phyloP scores from a whole-genome alignment of 2,797 vertebrate species.

The Lagorchestes hirsutus region DNA sequence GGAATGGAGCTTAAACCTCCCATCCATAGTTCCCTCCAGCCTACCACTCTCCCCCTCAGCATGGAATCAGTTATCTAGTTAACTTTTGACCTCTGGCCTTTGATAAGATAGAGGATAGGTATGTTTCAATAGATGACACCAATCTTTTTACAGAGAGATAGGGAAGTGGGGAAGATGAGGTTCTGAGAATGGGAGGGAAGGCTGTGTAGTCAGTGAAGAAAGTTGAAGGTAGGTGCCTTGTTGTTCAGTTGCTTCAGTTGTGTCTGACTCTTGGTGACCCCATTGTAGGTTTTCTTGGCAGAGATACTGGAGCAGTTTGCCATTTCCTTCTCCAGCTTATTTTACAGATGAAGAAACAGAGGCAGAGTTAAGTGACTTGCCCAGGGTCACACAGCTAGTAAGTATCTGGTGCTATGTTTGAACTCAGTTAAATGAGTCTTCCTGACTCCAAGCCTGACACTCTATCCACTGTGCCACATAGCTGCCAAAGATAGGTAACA shows the following conservation, averaged over 20 bases:
- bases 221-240: neutral
- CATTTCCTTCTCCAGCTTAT: neutral
- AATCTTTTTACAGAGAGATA: neutral
- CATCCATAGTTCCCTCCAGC: neutral
- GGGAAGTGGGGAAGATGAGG: neutral
- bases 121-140: neutral
- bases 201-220: neutral
- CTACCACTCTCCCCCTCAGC: neutral
- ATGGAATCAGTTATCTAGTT: neutral
- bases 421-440: neutral
- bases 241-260: neutral
- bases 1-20: neutral
- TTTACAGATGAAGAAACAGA: neutral
- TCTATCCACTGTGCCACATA: too few species aligned
- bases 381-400: neutral
- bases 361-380: neutral
- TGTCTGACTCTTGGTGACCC: too few species aligned
- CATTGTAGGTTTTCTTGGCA: neutral
- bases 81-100: neutral
- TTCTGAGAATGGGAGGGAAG: neutral
- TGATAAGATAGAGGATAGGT: neutral
- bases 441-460: too few species aligned
- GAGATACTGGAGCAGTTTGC: neutral
- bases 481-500: neutral
- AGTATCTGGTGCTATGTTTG: neutral